Evolutionary conservation across 2,888 invertebrate species (phyloP), one percentile per base, ranked within the genome.

Genomic region (Neuroscelio doddi): DNA sequence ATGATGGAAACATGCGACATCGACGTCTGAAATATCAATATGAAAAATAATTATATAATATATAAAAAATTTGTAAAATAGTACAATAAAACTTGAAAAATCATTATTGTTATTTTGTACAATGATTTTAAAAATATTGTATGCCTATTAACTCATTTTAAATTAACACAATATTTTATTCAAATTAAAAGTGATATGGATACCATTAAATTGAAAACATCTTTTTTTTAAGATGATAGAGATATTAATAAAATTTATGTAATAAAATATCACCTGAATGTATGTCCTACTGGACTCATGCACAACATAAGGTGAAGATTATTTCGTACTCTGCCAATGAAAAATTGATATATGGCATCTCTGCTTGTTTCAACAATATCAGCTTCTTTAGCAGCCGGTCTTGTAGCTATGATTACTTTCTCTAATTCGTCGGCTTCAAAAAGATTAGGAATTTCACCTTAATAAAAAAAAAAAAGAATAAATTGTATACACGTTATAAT

Each of bases 1-100:
- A 86, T 0, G 96, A 96, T 0, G 97, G 97, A 82, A 96, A 97
- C 93, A 96, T 96, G 36, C 96, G 90, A 74, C 96, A 93, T 4
- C 96, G 89, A 32, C 93, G 90, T 64, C 94, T 91, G 81, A n/a
- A n/a, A n/a, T n/a, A n/a, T n/a, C n/a, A n/a, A n/a, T n/a, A n/a
- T n/a, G n/a, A 16, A 76, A 1, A n/a, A 39, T 39, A 45, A 50
- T 45, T 16, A n/a, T 15, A 42, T 30, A 12, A 9, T n/a, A n/a
- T n/a, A n/a, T n/a, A n/a, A n/a, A n/a, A n/a, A n/a, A n/a, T n/a
- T n/a, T n/a, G n/a, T n/a, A n/a, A n/a, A n/a, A n/a, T n/a, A n/a
- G n/a, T n/a, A n/a, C n/a, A n/a, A n/a, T n/a, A n/a, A n/a, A n/a
- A n/a, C n/a, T n/a, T n/a, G n/a, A n/a, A n/a, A n/a, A n/a, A n/a